Conservation (phyloP, 2,113 vertebrate genomes). For the Scortum barcoo region DNA sequence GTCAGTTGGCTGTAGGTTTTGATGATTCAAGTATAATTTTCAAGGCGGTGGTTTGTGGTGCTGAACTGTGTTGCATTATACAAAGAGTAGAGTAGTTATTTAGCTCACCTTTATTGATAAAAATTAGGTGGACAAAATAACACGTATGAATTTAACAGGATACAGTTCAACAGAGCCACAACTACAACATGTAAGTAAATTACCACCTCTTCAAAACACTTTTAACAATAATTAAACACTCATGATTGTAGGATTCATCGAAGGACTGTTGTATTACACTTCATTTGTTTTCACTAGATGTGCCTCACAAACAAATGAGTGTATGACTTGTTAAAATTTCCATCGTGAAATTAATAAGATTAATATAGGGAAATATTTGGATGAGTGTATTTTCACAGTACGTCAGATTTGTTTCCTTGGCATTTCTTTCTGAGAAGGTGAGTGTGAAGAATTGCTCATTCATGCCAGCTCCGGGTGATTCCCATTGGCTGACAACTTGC, state of each 20-base stretch:
- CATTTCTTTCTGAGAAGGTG: background rate
- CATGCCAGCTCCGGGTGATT: constrained; percentile 4
- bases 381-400: background rate
- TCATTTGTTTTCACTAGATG: background rate
- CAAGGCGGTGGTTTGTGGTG: too few relatives aligned
- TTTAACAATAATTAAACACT: too few relatives aligned
- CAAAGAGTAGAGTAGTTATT: too few relatives aligned
- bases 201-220: too few relatives aligned
- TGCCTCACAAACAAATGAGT: background rate
- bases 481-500: constrained; percentile 35
- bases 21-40: background rate
- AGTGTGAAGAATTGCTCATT: constrained; percentile 8
- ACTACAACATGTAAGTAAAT: too few relatives aligned
- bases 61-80: too few relatives aligned
- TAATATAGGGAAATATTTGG: background rate
- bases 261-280: too few relatives aligned
- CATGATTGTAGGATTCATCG: too few relatives aligned
- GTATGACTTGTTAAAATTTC: background rate
- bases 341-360: background rate
- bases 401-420: background rate
- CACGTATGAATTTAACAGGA: too few relatives aligned
- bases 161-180: too few relatives aligned
- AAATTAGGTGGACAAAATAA: too few relatives aligned
- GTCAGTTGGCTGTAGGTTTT: background rate
- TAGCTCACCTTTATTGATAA: too few relatives aligned